These are phyloP conservation scores for Ypsolopha sequella DNA, from an alignment of 2,888 invertebrate species.

Conservation along the genomic window DNA sequence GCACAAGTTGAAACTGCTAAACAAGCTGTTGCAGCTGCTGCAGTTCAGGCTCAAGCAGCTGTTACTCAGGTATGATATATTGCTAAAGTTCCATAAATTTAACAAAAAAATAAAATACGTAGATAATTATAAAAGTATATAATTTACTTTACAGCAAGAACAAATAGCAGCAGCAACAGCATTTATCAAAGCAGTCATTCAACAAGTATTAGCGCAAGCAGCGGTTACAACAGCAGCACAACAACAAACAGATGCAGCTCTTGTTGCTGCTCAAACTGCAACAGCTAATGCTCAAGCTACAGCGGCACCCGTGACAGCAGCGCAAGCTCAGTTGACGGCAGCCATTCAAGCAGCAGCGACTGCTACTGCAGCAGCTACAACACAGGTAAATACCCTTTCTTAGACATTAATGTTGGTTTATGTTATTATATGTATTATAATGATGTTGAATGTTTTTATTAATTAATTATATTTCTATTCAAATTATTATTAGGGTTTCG, in stretches of 20 bases:
- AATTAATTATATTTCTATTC: too few species aligned
- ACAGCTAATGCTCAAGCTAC: not conserved
- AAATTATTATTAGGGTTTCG: too few species aligned
- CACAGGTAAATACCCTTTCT: not conserved
- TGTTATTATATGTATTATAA: too few species aligned
- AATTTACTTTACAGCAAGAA: not conserved
- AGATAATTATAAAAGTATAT: too few species aligned
- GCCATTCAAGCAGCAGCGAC: not conserved
- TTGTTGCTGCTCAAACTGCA: not conserved
- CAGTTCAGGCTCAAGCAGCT: not conserved
- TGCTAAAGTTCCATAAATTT: too few species aligned
- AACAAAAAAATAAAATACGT: too few species aligned
- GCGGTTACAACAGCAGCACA: not conserved
- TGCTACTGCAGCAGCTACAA: not conserved
- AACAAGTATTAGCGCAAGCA: not conserved
- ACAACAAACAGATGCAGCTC: not conserved
- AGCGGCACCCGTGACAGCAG: not conserved
- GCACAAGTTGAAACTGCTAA: not conserved
- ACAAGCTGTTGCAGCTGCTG: not conserved
- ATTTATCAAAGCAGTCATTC: not conserved
- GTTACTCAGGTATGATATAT: not conserved
- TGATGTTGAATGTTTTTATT: too few species aligned
- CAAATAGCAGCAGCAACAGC: not conserved
- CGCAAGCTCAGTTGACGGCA: not conserved
- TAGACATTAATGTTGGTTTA: too few species aligned